phyloP scores from a whole-genome alignment of 2,888 invertebrate genomes.

The Ormyrus pomaceus region DNA sequence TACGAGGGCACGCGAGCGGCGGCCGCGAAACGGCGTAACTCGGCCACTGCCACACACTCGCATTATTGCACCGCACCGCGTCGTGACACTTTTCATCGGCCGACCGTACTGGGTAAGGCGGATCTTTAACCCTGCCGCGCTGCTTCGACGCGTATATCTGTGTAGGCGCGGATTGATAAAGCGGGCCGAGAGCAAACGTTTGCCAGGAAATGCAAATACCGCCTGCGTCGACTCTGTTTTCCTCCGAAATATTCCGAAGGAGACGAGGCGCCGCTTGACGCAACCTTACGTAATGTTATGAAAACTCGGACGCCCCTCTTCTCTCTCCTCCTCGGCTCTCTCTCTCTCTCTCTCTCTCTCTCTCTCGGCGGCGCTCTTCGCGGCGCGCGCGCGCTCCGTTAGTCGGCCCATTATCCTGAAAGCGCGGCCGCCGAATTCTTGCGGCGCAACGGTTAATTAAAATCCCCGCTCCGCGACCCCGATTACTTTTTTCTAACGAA shows the following conservation, averaged over 20 bases:
- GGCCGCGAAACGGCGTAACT: conserved; percentile 52
- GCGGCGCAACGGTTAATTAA: conserved; percentile 51
- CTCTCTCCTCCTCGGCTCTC: neutral
- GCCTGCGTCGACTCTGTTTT: no score
- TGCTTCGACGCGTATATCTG: no score
- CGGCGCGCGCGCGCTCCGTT: conserved; percentile 33
- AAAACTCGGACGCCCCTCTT: conserved; percentile 27
- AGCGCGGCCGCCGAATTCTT: conserved; percentile 41
- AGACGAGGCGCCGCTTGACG: conserved; percentile 5
- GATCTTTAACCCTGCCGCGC: neutral
- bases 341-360: neutral
- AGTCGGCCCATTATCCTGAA: conserved; percentile 52
- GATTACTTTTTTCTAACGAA: neutral
- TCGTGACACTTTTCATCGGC: conserved; percentile 44
- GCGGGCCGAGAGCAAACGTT: no score
- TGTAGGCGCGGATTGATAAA: no score
- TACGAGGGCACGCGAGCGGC: conserved; percentile 30
- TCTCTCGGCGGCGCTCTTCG: neutral
- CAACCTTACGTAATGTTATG: conserved; percentile 40
- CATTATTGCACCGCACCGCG: neutral
- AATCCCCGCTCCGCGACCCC: conserved; percentile 19
- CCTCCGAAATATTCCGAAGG: no score
- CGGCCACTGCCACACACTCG: conserved; percentile 46
- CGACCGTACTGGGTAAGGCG: neutral
- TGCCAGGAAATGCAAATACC: no score